Evolutionary conservation across 2,888 invertebrate genomes (phyloP).

Genomic region (Phengaris arion): DNA sequence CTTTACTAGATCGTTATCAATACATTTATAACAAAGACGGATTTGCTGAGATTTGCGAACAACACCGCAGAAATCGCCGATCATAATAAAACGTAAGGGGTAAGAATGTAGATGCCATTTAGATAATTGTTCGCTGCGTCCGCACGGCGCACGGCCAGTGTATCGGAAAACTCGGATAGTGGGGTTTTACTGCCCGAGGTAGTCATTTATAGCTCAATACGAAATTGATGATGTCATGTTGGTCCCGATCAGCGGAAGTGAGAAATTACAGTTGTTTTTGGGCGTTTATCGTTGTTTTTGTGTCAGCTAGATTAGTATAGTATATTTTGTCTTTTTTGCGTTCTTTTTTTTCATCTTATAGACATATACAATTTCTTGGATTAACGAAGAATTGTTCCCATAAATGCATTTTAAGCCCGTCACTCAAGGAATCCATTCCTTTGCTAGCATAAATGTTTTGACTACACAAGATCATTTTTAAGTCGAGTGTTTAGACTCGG

Average conservation of each 20-base stretch:
- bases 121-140: slow-evolving; percentile 78
- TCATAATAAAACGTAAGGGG: slow-evolving; percentile 80
- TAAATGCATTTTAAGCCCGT: too few species aligned
- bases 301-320: not conserved
- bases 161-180: slow-evolving; percentile 75
- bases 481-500: too few species aligned
- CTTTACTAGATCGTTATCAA: slow-evolving; percentile 53
- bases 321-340: too few species aligned
- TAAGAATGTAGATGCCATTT: slow-evolving; percentile 81
- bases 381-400: too few species aligned
- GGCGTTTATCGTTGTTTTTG: not conserved
- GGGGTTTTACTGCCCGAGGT: slow-evolving; percentile 66
- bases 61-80: slow-evolving; percentile 70
- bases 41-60: slow-evolving; percentile 73
- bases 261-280: slow-evolving; percentile 37
- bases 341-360: too few species aligned
- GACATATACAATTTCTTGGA: too few species aligned
- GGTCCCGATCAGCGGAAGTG: slow-evolving; percentile 45
- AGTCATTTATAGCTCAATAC: slow-evolving; percentile 64
- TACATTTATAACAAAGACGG: slow-evolving; percentile 66
- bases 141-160: slow-evolving; percentile 66
- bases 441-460: too few species aligned
- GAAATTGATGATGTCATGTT: slow-evolving; percentile 66
- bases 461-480: too few species aligned
- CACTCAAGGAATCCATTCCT: too few species aligned